phyloP scores from a whole-genome alignment of 1,140 invertebrate species.

The Trigoniulus corallinus region DNA sequence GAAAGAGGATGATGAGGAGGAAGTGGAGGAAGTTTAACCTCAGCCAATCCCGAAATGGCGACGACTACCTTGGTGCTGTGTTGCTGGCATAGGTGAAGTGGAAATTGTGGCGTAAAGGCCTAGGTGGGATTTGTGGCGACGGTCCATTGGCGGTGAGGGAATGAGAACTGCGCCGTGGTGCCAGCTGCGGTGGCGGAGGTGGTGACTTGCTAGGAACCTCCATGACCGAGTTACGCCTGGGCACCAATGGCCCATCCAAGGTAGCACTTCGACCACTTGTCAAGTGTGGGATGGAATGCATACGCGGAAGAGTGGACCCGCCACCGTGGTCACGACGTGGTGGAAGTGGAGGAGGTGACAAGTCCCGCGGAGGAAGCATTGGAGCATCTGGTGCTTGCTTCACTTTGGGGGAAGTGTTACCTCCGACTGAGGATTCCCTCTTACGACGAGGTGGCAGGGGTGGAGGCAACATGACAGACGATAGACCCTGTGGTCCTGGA shows the following conservation, averaged over 20 bases:
- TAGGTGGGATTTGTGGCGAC: not conserved
- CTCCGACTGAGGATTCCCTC: conserved; percentile 37
- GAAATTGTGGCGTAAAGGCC: not conserved
- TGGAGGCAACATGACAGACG: conserved; percentile 29
- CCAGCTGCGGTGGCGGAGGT: conserved; percentile 2
- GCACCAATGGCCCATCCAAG: conserved; percentile 4
- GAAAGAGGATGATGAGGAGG: too few relatives aligned
- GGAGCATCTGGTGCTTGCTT: conserved; percentile 40
- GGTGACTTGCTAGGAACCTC: conserved; percentile 7
- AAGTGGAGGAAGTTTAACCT: too few relatives aligned
- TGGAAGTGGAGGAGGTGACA: conserved; percentile 36
- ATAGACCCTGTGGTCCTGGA: conserved; percentile 29
- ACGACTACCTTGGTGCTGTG: not conserved
- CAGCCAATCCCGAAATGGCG: too few relatives aligned
- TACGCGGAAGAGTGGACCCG: conserved; percentile 12
- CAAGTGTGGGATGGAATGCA: conserved; percentile 11
- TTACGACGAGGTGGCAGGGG: conserved; percentile 40
- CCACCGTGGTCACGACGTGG: conserved; percentile 30
- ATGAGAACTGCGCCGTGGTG: conserved; percentile 5
- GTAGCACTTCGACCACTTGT: conserved; percentile 13
- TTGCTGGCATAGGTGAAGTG: not conserved
- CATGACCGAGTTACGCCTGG: conserved; percentile 13
- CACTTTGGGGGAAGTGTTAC: conserved; percentile 30
- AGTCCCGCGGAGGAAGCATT: conserved; percentile 33
- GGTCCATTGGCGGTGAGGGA: not conserved